Percentiles rank a stretch among this genome's conserved stretches.
These are phyloP conservation scores for Carterocephalus palaemon DNA, from an alignment of 2,888 invertebrate species.

Conservation along the genomic window DNA sequence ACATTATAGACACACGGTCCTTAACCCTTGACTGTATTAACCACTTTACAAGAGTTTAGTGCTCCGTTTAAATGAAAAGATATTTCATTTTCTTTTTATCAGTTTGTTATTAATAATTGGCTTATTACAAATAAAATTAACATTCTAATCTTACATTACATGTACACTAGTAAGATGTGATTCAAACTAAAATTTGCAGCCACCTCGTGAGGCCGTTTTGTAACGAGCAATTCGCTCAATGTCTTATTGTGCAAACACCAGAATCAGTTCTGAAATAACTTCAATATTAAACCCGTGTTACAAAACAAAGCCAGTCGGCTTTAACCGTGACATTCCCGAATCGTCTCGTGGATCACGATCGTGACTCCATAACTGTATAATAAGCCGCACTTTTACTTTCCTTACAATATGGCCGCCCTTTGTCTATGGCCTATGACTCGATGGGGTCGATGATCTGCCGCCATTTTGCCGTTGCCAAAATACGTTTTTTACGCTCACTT, in stretches of 20 bases:
- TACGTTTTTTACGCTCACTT: conserved; percentile 78
- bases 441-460: conserved; percentile 65
- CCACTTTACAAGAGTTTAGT: too few relatives aligned
- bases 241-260: conserved; percentile 44
- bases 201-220: conserved; percentile 19
- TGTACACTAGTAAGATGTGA: too few relatives aligned
- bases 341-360: conserved; percentile 67
- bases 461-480: conserved; percentile 74
- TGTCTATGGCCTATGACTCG: conserved; percentile 66
- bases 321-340: conserved; percentile 76
- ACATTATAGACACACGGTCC: too few relatives aligned
- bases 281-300: conserved; percentile 45
- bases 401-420: conserved; percentile 65
- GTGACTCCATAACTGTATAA: conserved; percentile 54
- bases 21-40: too few relatives aligned
- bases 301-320: conserved; percentile 49
- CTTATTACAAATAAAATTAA: too few relatives aligned
- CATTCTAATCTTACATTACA: conserved; percentile 6
- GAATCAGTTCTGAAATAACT: conserved; percentile 36
- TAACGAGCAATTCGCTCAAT: conserved; percentile 32
- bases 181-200: neutral
- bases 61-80: too few relatives aligned
- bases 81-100: too few relatives aligned
- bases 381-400: conserved; percentile 67
- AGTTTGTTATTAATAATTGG: too few relatives aligned